phyloP scores from a whole-genome alignment of 1,140 invertebrate genomes.

The Drosophila novamexicana region DNA sequence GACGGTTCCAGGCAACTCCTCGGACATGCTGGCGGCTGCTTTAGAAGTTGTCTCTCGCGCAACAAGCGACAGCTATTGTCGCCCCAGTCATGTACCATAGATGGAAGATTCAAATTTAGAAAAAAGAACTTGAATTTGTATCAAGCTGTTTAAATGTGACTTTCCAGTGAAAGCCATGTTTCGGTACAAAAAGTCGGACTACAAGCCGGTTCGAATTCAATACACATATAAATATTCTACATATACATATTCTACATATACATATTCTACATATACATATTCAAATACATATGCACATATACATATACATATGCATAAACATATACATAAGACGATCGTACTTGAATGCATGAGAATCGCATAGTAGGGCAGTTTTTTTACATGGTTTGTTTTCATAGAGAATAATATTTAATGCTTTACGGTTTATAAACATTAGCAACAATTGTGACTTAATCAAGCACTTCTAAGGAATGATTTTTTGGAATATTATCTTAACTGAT shows the following conservation, averaged over 20 bases:
- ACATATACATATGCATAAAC: no score
- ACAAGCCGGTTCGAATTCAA: no score
- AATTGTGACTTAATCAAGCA: background rate
- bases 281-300: no score
- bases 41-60: background rate
- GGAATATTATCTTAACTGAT: no score
- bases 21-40: background rate
- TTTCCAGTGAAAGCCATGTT: background rate
- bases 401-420: background rate
- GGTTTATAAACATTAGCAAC: background rate
- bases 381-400: no score
- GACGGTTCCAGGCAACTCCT: constrained; percentile 10
- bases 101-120: background rate
- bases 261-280: no score
- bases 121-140: background rate
- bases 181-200: background rate
- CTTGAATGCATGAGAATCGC: no score
- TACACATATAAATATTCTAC: no score
- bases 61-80: constrained; percentile 13
- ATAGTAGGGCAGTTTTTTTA: no score
- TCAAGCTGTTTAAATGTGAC: background rate
- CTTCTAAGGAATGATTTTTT: background rate
- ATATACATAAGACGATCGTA: no score
- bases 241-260: no score
- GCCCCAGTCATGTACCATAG: background rate